Evolutionary conservation across 2,113 vertebrate genomes (phyloP), one percentile per base, ranked within the genome.

Genomic region (Chauna torquata): DNA sequence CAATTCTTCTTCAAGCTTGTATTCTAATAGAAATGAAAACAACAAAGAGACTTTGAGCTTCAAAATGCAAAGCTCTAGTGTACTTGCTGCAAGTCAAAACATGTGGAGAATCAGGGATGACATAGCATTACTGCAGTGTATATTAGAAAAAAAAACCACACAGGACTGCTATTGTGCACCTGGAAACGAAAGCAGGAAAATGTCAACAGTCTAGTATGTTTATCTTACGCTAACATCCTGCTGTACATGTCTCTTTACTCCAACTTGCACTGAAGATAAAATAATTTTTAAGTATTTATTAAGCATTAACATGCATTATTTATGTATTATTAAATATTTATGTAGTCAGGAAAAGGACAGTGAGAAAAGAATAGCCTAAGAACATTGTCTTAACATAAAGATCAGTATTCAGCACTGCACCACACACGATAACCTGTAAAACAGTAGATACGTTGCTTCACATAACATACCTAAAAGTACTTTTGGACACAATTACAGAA

Each of bases 11-110:
- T 90, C 88, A 77, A 58, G 42, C 64, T 42, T 32, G 34, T 49
- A 68, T 72, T 77, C 97, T 96, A 92, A 82, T 0, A 82, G 76
- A 92, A 47, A 90, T 55, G n/a, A 88, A 90, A 92, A 45, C 12
- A 86, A 44, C 30, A 74, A 58, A 55, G 24, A 82, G 24, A 49
- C 47, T 71, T 44, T 16, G 30, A 55, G 59, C 44, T 62, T 69
- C n/a, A 40, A 81, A 85, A 92, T 8, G 28, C 62, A 88, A 57
- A 86, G 15, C 11, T 40, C 30, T 45, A 18, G 7, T 6, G 9
- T 14, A 75, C 38, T 40, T 69, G 55, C 77, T 93, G 69, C 79
- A 79, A 55, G 45, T 44, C 65, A 75, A 64, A 82, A n/a, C 0
- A 77, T 34, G 0, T 5, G 8, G 40, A 88, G 55, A 82, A 77